phyloP scores from a whole-genome alignment of 2,797 vertebrate genomes.

The Gymnothorax javanicus region DNA sequence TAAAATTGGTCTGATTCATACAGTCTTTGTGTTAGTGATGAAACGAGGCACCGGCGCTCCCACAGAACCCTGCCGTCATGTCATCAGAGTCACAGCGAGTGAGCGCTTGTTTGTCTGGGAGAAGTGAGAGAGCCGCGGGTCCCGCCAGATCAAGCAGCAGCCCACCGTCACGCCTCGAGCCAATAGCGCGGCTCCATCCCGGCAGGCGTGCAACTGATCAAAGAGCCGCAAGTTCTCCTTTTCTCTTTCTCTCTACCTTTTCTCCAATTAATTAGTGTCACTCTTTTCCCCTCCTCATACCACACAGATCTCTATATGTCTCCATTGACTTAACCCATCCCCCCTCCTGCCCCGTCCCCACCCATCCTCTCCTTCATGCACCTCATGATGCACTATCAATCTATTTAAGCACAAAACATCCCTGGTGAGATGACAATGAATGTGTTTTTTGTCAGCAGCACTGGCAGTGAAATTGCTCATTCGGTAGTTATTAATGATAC shows the following conservation, averaged over 20 bases:
- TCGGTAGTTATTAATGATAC: constrained; percentile 54
- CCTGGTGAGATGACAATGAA: constrained; percentile 51
- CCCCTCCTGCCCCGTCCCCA: not conserved
- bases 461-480: constrained; percentile 28
- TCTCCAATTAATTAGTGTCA: constrained; percentile 29
- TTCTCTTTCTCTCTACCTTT: constrained; percentile 13
- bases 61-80: not conserved
- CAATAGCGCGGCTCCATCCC: not conserved
- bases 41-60: not conserved
- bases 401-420: constrained; percentile 54
- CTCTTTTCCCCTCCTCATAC: not conserved
- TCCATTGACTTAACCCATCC: not conserved
- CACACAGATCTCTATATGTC: not conserved
- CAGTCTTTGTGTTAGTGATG: not conserved
- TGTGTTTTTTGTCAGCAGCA: constrained; percentile 44
- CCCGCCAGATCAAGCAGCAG: not conserved
- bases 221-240: constrained; percentile 33
- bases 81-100: not conserved
- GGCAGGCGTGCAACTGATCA: constrained; percentile 12
- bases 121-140: constrained; percentile 22
- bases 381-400: constrained; percentile 45
- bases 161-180: not conserved
- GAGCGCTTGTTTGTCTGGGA: not conserved
- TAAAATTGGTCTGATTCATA: not conserved
- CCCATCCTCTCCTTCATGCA: not conserved